Base-by-base conservation (phyloP, 2,113 vertebrate species). In the Kryptolebias marmoratus region DNA sequence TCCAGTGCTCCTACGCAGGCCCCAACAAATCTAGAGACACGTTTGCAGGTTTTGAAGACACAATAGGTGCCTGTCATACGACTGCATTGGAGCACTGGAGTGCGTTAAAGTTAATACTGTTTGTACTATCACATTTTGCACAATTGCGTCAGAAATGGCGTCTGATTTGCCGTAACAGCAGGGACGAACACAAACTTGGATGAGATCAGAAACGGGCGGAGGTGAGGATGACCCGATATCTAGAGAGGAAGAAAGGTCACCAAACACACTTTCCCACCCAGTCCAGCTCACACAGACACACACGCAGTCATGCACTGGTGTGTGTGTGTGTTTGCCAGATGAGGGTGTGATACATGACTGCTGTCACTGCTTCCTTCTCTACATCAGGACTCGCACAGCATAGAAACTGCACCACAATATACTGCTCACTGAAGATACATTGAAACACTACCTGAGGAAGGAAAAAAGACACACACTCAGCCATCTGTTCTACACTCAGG, bases 221-320 rank as follows among this genome's bases (percentile, higher is more conserved):
- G 77, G 75, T 9, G 28, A 74, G 68, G 68, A 80, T 88, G 86
- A 87, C 87, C 90, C 16, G 18, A 78, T 60, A 81, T 83, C 58
- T n/a, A 81, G 63, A 87, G 48, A 90, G 87, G 86, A 92, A 81
- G 76, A 86, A 44, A 85, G 87, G 87, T 90, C 90, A 85, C 68
- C 30, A 27, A 90, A 85, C 82, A 90, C 79, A 75, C 64, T 86
- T 87, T 89, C 81, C 88, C 75, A 79, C 80, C 84, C 80, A 77
- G 50, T 76, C 59, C 74, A 73, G 77, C 64, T 71, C 62, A 67
- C 27, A 60, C 78, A 74, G 52, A 68, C 81, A 73, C n/a, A 6
- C 67, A 39, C 14, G 55, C 56, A 68, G 78, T 66, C 77, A 83
- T 82, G 82, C 83, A 84, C 86, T 71, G 64, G 50, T 68, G 69